phyloP scores from a whole-genome alignment of 2,113 vertebrate genomes.

The Crotalus viridis region DNA sequence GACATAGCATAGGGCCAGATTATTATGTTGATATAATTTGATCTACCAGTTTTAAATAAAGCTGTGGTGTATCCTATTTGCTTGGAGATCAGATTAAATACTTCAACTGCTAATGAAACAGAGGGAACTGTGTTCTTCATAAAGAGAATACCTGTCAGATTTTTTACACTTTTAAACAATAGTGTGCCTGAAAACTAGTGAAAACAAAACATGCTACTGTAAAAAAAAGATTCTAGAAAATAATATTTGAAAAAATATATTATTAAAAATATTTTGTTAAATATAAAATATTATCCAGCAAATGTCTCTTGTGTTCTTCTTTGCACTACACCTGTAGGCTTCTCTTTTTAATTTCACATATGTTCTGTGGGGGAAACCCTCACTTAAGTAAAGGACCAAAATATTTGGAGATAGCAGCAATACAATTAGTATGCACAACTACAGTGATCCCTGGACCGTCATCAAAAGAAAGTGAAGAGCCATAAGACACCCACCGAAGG shows the following conservation, averaged over 20 bases:
- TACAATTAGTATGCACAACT: background rate
- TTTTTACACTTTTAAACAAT: conserved; percentile 80
- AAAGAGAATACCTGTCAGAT: conserved; percentile 70
- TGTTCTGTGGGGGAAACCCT: background rate
- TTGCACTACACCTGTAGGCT: conserved; percentile 35
- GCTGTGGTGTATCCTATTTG: accelerated
- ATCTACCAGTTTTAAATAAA: background rate
- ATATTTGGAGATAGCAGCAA: background rate
- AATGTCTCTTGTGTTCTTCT: conserved; percentile 68
- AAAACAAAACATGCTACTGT: conserved; percentile 80
- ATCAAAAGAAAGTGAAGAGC: background rate
- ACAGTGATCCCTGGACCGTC: background rate
- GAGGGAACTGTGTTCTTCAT: conserved; percentile 36
- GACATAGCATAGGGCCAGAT: background rate
- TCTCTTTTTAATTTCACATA: background rate
- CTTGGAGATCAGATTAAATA: background rate
- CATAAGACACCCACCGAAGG: background rate
- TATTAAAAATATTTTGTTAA: conserved; percentile 99
- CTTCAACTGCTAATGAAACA: conserved; percentile 42
- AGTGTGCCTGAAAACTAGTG: conserved; percentile 93
- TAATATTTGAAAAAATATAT: conserved; percentile 82
- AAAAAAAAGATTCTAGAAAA: conserved; percentile 71
- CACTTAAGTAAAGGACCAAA: background rate
- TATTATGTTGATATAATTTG: accelerated
- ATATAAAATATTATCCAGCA: conserved; percentile 86